Evolutionary conservation across 2,113 vertebrate genomes (phyloP), one percentile per base, ranked within the genome.

Genomic region (Poicephalus gulielmi): DNA sequence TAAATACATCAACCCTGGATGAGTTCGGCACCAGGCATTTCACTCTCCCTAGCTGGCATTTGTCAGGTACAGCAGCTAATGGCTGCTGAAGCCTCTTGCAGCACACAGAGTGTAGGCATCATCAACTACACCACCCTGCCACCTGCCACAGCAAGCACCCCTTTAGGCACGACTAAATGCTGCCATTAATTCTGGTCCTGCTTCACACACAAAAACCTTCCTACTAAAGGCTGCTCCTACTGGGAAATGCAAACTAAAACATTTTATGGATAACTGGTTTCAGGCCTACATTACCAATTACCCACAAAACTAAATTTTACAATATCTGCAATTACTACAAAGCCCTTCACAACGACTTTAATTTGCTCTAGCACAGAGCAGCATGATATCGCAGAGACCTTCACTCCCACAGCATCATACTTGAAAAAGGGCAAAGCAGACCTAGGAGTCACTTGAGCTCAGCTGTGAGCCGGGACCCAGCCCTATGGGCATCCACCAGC

Each of bases 241-340:
- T 75, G 68, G 92, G 90, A 96, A 91, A 84, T 76, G 74, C 86
- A 91, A 95, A 87, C 74, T 92, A 84, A 84, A 94, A 94, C 86
- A 94, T 86, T 86, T 95, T 75, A 82, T 82, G 86, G 62, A 79
- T 78, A 93, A 88, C 83, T 86, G 66, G 50, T 94, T 97, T 92
- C 88, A 84, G 80, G 80, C 80, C 93, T 93, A 82, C 64, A 69
- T 96, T 93, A 94, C 77, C 88, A 82, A 86, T 91, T 92, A 94
- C 53, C 71, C 86, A 88, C 76, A 90, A 90, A 86, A 86, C 69
- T 66, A 52, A 82, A 95, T 73, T 93, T 88, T 89, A 96, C 86
- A 88, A 5, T 93, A 92, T 88, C 92, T 92, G 73, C 92, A 91
- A 92, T 96, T 93, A 96, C 80, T 89, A 94, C 25, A 1, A 93